Evolutionary conservation across 23 tunicate species (phyloP).

Genomic region (Halocynthia aurantium): DNA sequence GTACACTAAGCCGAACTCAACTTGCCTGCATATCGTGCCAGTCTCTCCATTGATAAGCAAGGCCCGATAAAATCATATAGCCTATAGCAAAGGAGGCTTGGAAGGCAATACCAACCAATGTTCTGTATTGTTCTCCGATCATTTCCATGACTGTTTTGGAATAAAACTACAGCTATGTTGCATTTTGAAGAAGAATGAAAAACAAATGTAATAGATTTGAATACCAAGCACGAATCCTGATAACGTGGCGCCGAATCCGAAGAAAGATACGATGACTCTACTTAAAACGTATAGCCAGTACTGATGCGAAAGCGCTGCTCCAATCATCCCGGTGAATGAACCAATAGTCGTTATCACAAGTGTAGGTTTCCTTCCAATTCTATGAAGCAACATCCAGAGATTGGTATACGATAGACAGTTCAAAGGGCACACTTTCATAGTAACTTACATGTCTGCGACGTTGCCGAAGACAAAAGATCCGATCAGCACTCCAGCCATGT

Average conservation of each 20-base stretch:
- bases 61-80: conserved; percentile 73
- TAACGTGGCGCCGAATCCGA: conserved; percentile 47
- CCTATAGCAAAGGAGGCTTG: conserved; percentile 65
- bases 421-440: too few species aligned
- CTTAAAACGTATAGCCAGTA: conserved; percentile 51
- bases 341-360: conserved; percentile 26
- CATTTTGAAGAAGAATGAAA: neutral
- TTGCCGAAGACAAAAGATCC: conserved; percentile 69
- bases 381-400: neutral
- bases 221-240: conserved; percentile 55
- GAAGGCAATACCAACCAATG: conserved; percentile 52
- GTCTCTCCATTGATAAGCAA: conserved; percentile 62
- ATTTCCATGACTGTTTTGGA: conserved; percentile 51
- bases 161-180: neutral
- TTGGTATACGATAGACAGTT: too few species aligned
- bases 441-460: conserved; percentile 47
- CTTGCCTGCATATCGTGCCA: conserved; percentile 73
- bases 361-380: conserved; percentile 49
- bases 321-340: conserved; percentile 35
- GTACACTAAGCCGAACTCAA: conserved; percentile 9
- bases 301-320: conserved; percentile 33
- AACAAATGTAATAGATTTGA: neutral
- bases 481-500: conserved; percentile 57
- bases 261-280: conserved; percentile 48
- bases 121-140: conserved; percentile 37